Evolutionary conservation across 2,797 vertebrate species (phyloP).

Genomic region (Carapus acus): DNA sequence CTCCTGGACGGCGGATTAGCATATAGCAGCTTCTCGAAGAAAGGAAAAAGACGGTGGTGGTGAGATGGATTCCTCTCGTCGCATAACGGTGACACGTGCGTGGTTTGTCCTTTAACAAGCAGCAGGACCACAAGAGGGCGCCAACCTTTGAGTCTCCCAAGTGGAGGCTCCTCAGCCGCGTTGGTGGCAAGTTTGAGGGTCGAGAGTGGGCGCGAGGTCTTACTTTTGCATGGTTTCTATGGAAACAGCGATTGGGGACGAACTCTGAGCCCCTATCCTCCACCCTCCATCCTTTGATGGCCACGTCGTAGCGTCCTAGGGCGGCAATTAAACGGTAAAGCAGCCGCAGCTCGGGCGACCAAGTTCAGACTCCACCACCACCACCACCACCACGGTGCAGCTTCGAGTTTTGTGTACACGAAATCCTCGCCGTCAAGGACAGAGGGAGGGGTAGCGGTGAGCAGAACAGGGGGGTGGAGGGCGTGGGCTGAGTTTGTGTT

Average conservation of each 20-base stretch:
- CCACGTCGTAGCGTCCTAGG: slow-evolving; percentile 42
- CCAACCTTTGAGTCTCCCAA: too few relatives aligned
- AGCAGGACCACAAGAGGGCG: too few relatives aligned
- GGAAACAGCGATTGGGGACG: slow-evolving; percentile 58
- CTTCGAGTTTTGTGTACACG: slow-evolving; percentile 53
- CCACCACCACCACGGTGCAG: slow-evolving; percentile 39
- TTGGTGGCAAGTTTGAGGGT: too few relatives aligned
- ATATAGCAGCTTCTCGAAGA: slow-evolving; percentile 45
- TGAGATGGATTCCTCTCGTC: slow-evolving; percentile 70
- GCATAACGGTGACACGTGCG: too few relatives aligned
- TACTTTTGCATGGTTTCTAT: slow-evolving; percentile 59
- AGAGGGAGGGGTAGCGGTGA: neutral
- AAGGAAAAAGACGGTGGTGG: slow-evolving; percentile 41
- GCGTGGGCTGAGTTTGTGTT: too few relatives aligned
- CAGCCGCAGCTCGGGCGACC: slow-evolving; percentile 30
- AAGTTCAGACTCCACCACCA: slow-evolving; percentile 36
- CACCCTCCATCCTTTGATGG: slow-evolving; percentile 58
- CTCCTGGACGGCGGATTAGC: slow-evolving; percentile 46
- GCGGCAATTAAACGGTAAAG: slow-evolving; percentile 63
- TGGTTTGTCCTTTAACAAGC: slow-evolving; percentile 20
- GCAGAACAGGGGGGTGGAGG: too few relatives aligned
- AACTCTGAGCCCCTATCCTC: slow-evolving; percentile 46
- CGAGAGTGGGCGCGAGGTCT: too few relatives aligned
- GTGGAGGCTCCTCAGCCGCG: too few relatives aligned
- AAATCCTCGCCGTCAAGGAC: slow-evolving; percentile 29